Evolutionary conservation across 2,888 invertebrate genomes (phyloP).

Genomic region (Coremacera marginata): DNA sequence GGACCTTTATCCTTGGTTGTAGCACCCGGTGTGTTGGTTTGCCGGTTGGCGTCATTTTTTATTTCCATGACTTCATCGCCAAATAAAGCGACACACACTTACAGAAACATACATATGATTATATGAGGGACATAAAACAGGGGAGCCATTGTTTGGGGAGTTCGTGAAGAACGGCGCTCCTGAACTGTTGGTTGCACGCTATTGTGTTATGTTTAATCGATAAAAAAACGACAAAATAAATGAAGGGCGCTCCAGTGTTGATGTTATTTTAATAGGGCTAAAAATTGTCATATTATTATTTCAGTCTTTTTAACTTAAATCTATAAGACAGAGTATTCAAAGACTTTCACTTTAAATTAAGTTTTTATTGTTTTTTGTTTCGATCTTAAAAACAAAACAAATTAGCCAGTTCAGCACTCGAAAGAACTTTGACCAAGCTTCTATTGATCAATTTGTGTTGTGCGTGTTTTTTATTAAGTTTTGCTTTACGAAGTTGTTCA

Average conservation of each 20-base stretch:
- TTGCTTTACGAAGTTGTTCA: no score
- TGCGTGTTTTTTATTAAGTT: no score
- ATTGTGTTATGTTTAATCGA: conserved; percentile 24
- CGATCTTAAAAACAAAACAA: no score
- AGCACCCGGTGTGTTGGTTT: background rate
- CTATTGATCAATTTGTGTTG: no score
- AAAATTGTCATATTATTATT: background rate
- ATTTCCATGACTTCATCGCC: conserved; percentile 14
- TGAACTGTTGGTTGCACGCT: conserved; percentile 2
- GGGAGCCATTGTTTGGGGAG: background rate
- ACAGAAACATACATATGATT: background rate
- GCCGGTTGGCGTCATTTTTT: conserved; percentile 15
- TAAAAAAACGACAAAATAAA: background rate
- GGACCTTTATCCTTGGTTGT: background rate
- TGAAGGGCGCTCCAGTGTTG: background rate
- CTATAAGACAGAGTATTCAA: background rate
- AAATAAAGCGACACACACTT: background rate
- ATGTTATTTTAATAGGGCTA: background rate
- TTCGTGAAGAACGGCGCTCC: background rate
- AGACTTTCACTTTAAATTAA: no score
- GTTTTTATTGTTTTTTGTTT: no score
- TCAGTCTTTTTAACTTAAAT: background rate
- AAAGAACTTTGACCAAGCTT: no score
- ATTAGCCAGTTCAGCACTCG: no score
- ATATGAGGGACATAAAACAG: background rate